A percentile compares a stretch with the other conserved stretches of the same genome.
These are phyloP conservation scores for Drosophila lini DNA, from an alignment of 1,140 invertebrate species.

Conservation along the genomic window DNA sequence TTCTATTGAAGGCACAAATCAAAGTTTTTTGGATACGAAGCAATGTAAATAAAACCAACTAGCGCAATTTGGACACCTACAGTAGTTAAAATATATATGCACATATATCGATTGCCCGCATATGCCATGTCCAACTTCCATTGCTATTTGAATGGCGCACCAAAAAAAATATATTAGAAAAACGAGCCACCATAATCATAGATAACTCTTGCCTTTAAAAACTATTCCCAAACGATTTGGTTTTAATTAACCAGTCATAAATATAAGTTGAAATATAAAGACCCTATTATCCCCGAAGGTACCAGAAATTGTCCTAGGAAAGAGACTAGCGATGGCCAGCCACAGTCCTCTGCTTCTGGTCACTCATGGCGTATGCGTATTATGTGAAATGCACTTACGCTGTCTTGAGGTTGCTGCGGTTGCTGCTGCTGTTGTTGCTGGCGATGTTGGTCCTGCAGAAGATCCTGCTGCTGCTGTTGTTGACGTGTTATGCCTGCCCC, in stretches of 20 bases:
- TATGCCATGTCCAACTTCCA: constrained; percentile 2
- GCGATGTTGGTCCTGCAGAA: constrained; percentile 10
- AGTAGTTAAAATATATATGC: neutral
- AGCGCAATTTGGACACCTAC: neutral
- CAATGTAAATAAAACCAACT: neutral
- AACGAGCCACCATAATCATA: neutral
- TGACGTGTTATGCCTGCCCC: constrained; percentile 31
- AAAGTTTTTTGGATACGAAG: neutral
- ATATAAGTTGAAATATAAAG: neutral
- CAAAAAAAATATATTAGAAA: neutral
- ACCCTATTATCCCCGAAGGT: neutral
- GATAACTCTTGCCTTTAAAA: neutral
- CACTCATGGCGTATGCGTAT: constrained; percentile 57
- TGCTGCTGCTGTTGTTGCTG: constrained; percentile 24
- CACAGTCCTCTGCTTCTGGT: constrained; percentile 3
- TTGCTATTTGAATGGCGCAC: neutral
- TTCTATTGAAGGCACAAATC: neutral
- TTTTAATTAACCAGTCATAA: neutral
- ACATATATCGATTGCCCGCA: constrained; percentile 5
- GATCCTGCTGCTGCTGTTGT: constrained; percentile 32
- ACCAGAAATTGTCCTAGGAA: neutral
- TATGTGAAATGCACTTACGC: constrained; percentile 58
- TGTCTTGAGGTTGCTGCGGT: constrained; percentile 65
- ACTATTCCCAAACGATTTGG: neutral
- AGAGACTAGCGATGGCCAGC: neutral